Conservation (phyloP, 2,797 vertebrate species). For the Micromesistius poutassou region DNA sequence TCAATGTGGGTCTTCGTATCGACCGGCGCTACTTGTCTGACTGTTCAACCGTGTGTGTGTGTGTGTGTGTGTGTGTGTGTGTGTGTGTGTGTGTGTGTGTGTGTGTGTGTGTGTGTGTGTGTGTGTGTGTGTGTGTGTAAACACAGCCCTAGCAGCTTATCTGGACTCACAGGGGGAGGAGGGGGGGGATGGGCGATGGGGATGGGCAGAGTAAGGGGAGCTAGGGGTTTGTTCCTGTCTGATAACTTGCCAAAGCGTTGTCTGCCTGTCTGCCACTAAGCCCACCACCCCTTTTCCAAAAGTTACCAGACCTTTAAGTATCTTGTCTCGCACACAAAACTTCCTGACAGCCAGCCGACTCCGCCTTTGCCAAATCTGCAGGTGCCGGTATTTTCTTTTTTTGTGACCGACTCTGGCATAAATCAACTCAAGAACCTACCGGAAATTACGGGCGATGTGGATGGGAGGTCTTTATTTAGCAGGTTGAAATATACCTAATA, state of each 20-base stretch:
- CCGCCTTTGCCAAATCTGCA: neutral
- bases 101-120: conserved; percentile 1
- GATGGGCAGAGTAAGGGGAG: neutral
- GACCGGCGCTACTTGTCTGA: conserved; percentile 2
- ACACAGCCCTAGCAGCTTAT: neutral
- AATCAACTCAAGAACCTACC: conserved; percentile 5
- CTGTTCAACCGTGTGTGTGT: neutral
- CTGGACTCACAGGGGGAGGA: neutral
- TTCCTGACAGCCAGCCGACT: conserved; percentile 4
- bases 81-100: neutral
- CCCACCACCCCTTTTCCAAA: neutral
- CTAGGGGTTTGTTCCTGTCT: neutral
- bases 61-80: conserved; percentile 12
- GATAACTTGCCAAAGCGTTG: conserved; percentile 10
- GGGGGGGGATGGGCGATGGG: neutral
- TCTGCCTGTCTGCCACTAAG: neutral
- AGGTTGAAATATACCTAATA: neutral
- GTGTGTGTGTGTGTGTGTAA: neutral
- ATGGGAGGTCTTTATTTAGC: conserved; percentile 5
- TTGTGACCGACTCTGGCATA: conserved; percentile 1
- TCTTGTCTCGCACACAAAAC: conserved; percentile 5
- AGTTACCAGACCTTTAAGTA: conserved; percentile 12
- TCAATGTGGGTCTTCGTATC: conserved; percentile 21
- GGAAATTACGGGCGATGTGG: neutral
- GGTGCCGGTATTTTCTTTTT: neutral